Evolutionary conservation across 2,797 vertebrate species (phyloP).

Genomic region (Gallinago nigripennis): DNA sequence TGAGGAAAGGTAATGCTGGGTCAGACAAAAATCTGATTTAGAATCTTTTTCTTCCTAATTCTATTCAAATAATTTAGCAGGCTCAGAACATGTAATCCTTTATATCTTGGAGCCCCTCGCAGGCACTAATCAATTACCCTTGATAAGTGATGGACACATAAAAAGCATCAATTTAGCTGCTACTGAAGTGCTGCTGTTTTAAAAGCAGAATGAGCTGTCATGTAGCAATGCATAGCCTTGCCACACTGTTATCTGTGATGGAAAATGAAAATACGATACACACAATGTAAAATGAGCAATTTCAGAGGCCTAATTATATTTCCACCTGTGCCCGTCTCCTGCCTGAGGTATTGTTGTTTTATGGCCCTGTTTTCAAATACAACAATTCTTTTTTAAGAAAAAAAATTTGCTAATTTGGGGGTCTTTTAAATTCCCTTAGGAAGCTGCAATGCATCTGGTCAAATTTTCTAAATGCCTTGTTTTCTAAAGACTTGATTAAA

Average conservation of each 20-base stretch:
- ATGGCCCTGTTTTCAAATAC: neutral
- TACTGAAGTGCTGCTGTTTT: slow-evolving; percentile 7
- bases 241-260: neutral
- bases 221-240: neutral
- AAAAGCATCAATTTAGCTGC: slow-evolving; percentile 34
- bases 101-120: neutral
- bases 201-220: slow-evolving; percentile 33
- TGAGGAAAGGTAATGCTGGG: neutral
- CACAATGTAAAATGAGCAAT: neutral
- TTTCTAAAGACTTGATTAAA: neutral
- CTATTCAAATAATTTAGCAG: neutral
- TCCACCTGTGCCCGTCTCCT: neutral
- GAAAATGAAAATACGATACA: neutral
- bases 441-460: neutral
- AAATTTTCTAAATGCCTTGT: neutral
- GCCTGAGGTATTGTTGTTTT: neutral
- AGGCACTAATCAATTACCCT: slow-evolving; percentile 15
- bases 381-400: neutral
- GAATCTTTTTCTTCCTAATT: neutral
- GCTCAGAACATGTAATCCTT: neutral
- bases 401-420: neutral
- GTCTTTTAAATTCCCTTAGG: neutral
- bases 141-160: slow-evolving; percentile 15
- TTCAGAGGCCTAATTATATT: neutral
- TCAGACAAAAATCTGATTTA: neutral